Conservation (phyloP, 2,797 vertebrate genomes). For the Leontopithecus rosalia region DNA sequence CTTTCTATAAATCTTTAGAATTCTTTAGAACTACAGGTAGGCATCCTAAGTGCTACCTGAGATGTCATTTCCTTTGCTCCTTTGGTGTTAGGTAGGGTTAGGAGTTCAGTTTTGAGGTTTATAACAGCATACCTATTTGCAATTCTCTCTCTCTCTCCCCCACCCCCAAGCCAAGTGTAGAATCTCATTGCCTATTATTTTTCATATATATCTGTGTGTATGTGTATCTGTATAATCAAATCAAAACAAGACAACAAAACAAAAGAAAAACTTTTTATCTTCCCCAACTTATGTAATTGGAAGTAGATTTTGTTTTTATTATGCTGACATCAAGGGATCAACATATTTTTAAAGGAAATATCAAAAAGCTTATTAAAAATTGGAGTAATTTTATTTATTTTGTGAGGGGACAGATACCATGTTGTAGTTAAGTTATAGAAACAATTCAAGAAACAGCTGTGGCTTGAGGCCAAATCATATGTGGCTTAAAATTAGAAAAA, state of each 20-base stretch:
- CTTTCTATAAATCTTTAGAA: constrained; percentile 10
- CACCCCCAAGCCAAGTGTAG: background rate
- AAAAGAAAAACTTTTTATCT: constrained; percentile 26
- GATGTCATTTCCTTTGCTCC: background rate
- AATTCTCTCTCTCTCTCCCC: background rate
- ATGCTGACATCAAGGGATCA: background rate
- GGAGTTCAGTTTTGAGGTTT: background rate
- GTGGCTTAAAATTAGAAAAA: constrained; percentile 40
- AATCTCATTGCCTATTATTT: background rate
- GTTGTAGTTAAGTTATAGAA: constrained; percentile 44
- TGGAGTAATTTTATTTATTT: constrained; percentile 48
- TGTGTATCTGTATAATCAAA: background rate
- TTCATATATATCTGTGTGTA: background rate
- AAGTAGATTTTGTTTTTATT: constrained; percentile 41
- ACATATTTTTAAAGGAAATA: constrained; percentile 46
- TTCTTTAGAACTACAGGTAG: background rate
- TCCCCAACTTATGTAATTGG: background rate
- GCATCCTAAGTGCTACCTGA: background rate
- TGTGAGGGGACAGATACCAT: background rate
- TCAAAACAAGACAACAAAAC: background rate
- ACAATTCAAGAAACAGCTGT: constrained; percentile 19
- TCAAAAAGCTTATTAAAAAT: constrained; percentile 22
- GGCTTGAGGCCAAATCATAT: constrained; percentile 29
- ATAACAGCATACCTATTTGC: background rate
- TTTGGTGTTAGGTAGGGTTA: background rate